Evolutionary conservation across 2,113 vertebrate species (phyloP), one percentile per base, ranked within the genome.

Genomic region (Sinocyclocheilus anshuiensis): DNA sequence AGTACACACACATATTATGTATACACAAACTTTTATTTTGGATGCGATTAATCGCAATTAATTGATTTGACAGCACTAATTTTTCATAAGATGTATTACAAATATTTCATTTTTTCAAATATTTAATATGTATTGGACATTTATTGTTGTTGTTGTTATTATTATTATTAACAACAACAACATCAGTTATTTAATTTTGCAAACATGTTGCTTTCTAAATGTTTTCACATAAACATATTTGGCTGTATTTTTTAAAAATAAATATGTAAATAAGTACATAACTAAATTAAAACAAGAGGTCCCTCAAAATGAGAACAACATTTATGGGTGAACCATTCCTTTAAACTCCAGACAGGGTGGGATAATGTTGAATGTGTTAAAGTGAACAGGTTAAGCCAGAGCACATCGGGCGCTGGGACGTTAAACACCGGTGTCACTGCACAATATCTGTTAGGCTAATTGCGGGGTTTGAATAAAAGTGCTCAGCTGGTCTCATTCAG

Each of bases 361-460:
- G 1, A 4, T 9, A 24, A 61, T 3, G 33, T n/a, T 45, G 22
- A 26, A 18, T 42, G 24, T 4, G 72, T 71, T 79, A 72, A 78
- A 20, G 33, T 42, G 63, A 67, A 57, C 74, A 77, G 45, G 15
- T 61, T 69, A 72, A 78, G 33, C 74, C 65, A 26, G 72, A 78
- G 22, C n/a, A 72, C 20, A 29, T 50, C 48, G 8, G 18, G 36
- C 4, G 9, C 22, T 74, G 69, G 24, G 6, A 13, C 39, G 55
- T 61, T 82, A 83, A 82, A 67, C 33, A 57, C 69, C 15, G 29
- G 71, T 69, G 50, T 81, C 81, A 82, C 9, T 18, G 72, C 57
- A 85, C 36, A 79, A 77, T 81, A 67, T 87, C 72, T 53, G 76
- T 81, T 84, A 50, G 33, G 24, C 77, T 85, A 84, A 86, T 88